A percentile compares a stretch with the other conserved stretches of the same genome.
Evolutionary conservation across 2,113 vertebrate species (phyloP).

Genomic region (Paedocypris sp.): DNA sequence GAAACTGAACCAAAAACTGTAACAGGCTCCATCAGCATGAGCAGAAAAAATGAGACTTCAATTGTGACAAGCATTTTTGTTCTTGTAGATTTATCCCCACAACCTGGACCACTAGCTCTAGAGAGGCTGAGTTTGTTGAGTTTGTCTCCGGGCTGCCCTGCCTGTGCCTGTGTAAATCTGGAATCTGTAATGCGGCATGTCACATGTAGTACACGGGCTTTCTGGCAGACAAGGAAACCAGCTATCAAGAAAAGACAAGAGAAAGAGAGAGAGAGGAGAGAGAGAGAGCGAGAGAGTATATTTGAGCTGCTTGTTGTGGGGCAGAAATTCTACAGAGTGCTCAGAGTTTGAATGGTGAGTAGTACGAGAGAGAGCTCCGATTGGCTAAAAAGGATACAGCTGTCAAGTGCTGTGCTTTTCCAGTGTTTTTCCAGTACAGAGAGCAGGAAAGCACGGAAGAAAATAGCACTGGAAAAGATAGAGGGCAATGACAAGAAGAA

Average conservation of each 20-base stretch:
- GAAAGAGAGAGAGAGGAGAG: not conserved
- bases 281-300: slow-evolving; percentile 2
- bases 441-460: not conserved
- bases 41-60: too few relatives aligned
- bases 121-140: slow-evolving; percentile 51
- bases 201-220: slow-evolving; percentile 61
- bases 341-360: slow-evolving; percentile 32
- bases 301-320: slow-evolving; percentile 55
- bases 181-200: slow-evolving; percentile 59
- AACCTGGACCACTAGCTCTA: too few relatives aligned
- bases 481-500: slow-evolving; percentile 4
- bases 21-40: too few relatives aligned
- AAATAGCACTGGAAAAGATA: not conserved
- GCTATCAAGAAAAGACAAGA: slow-evolving; percentile 3
- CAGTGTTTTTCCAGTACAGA: slow-evolving; percentile 38
- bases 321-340: slow-evolving; percentile 56
- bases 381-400: slow-evolving; percentile 55
- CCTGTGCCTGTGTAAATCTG: slow-evolving; percentile 51
- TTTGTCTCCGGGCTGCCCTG: slow-evolving; percentile 54
- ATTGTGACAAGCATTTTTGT: too few relatives aligned
- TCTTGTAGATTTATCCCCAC: too few relatives aligned
- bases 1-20: too few relatives aligned
- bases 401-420: slow-evolving; percentile 56
- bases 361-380: slow-evolving; percentile 39
- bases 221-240: slow-evolving; percentile 42